These are phyloP conservation scores for Herpetotheres cachinnans DNA, from an alignment of 2,113 vertebrate genomes.

Conservation along the genomic window DNA sequence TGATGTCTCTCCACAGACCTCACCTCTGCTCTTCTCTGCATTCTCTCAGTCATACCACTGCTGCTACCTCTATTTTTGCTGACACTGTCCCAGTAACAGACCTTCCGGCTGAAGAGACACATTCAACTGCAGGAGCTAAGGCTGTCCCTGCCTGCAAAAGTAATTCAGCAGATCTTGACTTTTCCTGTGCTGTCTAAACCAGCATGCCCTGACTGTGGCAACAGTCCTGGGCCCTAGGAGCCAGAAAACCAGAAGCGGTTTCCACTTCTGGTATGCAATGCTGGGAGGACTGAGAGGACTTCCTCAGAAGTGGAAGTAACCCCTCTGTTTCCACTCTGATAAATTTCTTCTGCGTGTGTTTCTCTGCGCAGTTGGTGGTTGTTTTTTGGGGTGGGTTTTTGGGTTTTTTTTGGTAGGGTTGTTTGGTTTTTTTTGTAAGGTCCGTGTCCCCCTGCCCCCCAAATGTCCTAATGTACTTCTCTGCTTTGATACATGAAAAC, in stretches of 20 bases:
- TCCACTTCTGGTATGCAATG: neutral
- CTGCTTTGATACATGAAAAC: neutral
- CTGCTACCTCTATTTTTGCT: neutral
- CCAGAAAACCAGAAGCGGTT: neutral
- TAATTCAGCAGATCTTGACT: neutral
- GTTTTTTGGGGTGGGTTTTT: neutral
- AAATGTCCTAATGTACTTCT: neutral
- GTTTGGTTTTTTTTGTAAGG: neutral
- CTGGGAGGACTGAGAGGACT: neutral
- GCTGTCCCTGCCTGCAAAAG: neutral
- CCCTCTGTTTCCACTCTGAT: neutral
- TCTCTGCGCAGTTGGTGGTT: accelerated
- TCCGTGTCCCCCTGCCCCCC: no score
- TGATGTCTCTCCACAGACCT: neutral
- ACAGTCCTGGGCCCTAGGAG: neutral
- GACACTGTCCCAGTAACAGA: neutral
- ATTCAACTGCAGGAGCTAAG: neutral
- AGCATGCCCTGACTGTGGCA: accelerated
- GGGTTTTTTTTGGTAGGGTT: neutral
- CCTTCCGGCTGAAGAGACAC: neutral
- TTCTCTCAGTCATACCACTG: neutral
- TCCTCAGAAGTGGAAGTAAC: neutral
- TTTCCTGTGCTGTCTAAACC: neutral
- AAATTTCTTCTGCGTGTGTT: neutral
- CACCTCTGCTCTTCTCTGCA: neutral